These are phyloP conservation scores for Brachionus manjavacas DNA, from an alignment of 1,140 invertebrate genomes.

Conservation along the genomic window DNA sequence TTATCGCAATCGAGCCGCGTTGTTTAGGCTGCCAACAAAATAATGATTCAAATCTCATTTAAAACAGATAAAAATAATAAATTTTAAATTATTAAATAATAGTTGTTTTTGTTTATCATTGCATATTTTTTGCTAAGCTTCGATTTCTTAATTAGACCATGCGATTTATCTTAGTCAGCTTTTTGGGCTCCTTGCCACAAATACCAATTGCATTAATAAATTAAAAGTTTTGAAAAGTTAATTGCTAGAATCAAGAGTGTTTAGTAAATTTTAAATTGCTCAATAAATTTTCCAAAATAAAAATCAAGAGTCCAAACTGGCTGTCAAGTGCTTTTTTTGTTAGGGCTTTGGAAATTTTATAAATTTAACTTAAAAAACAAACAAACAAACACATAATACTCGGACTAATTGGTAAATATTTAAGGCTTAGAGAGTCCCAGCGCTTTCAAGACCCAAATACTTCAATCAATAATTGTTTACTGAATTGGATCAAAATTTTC, in stretches of 20 bases:
- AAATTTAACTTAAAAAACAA: not conserved
- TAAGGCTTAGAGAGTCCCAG: not conserved
- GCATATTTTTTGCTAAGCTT: not conserved
- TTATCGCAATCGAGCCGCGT: not conserved
- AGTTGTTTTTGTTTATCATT: not conserved
- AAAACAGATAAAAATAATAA: conserved; percentile 1
- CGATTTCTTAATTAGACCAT: not conserved
- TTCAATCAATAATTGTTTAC: not conserved
- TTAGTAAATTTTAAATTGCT: not conserved
- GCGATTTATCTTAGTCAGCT: not conserved
- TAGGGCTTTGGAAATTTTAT: not conserved
- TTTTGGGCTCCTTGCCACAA: not conserved
- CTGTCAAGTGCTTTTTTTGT: not conserved
- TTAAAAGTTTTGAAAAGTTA: not conserved
- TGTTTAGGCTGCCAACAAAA: not conserved
- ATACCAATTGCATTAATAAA: not conserved
- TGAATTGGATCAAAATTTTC: not conserved
- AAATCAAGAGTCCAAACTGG: not conserved
- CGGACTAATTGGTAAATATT: not conserved
- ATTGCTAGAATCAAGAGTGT: not conserved
- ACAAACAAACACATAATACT: not conserved
- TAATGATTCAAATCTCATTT: not conserved
- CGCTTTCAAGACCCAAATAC: not conserved
- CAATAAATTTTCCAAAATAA: not conserved
- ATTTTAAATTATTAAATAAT: conserved; percentile 9